A percentile compares a stretch with the other conserved stretches of the same genome.
phyloP scores from a whole-genome alignment of 2,113 vertebrate species.

The Gasterosteus aculeatus region DNA sequence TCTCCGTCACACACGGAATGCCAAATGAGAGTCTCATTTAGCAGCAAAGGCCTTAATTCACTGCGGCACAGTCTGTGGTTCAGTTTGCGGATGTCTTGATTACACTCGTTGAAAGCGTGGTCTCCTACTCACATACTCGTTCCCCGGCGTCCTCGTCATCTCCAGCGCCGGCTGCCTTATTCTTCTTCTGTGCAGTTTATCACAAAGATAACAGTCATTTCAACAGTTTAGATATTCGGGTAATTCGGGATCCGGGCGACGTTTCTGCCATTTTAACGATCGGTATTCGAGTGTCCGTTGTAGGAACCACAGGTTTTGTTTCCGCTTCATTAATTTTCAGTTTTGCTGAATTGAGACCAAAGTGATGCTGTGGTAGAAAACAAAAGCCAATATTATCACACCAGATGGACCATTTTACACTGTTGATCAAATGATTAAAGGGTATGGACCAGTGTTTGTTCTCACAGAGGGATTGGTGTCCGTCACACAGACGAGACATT shows the following conservation, averaged over 20 bases:
- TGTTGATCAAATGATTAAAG: slow-evolving; percentile 9
- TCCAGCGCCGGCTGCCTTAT: not conserved
- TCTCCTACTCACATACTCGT: not conserved
- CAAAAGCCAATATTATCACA: too few species aligned
- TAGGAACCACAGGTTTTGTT: too few species aligned
- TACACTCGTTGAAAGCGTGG: not conserved
- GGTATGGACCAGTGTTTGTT: slow-evolving; percentile 47
- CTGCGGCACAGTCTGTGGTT: not conserved
- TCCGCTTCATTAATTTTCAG: too few species aligned
- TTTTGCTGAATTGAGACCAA: not conserved
- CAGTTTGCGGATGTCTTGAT: not conserved
- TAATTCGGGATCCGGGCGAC: not conserved
- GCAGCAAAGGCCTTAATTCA: not conserved
- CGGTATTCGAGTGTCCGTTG: too few species aligned
- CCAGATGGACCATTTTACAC: not conserved
- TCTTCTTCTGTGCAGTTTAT: not conserved
- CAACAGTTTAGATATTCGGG: not conserved
- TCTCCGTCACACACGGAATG: not conserved
- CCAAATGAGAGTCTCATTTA: not conserved
- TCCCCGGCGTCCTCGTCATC: not conserved
- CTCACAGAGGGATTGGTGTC: slow-evolving; percentile 47
- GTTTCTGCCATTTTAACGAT: too few species aligned
- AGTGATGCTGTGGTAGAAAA: too few species aligned
- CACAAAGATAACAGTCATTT: not conserved
- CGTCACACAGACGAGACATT: slow-evolving; percentile 53